Base-by-base conservation (phyloP, 2,888 invertebrate species). In the Scaptomyza reducta region DNA sequence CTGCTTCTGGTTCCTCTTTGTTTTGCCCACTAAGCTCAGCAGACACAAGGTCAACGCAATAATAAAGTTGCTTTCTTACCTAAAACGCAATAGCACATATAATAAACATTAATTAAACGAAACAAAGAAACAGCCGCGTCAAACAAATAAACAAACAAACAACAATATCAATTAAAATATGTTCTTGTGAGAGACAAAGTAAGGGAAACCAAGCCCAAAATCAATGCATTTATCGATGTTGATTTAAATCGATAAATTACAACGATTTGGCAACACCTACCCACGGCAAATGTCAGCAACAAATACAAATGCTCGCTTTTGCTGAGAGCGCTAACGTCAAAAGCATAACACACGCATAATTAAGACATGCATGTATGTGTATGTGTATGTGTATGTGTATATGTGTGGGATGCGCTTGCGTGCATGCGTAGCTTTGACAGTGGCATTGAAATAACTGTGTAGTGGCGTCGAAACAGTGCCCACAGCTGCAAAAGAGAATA, bases 371-470 rank as follows among this genome's bases (percentile, higher is more conserved):
- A 7, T 16, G 35, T 6, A 6, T 29, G 51, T 56, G 14, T 18
- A 31, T 50, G 14, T 33, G 31, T 44, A n/a, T 33, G 31, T 44
- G 44, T 46, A 13, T 53, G 35, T 42, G 58, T 47, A 10, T 55
- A 31, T 14, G 6, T 22, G 33, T 22, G 27, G n/a, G n/a, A 40
- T 57, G 42, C 50, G 51, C 45, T 44, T 46, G 54, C 51, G 53
- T 55, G 46, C 53, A 16, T 44, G 58, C 42, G 33, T 46, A 69
- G 57, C 84, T 71, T 65, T 87, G 81, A 66, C 81, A 80, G 56
- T 87, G 87, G 84, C 81, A 87, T 84, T 81, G 87, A 86, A 79
- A 86, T 63, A n/a, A n/a, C 35, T 35, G 6, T 33, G n/a, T 38
- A 9, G 1, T 14, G 14, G 25, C 38, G 38, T 31, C 16, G 41